These are phyloP conservation scores for Mus minutoides DNA, from an alignment of 2,797 vertebrate species.

Conservation along the genomic window DNA sequence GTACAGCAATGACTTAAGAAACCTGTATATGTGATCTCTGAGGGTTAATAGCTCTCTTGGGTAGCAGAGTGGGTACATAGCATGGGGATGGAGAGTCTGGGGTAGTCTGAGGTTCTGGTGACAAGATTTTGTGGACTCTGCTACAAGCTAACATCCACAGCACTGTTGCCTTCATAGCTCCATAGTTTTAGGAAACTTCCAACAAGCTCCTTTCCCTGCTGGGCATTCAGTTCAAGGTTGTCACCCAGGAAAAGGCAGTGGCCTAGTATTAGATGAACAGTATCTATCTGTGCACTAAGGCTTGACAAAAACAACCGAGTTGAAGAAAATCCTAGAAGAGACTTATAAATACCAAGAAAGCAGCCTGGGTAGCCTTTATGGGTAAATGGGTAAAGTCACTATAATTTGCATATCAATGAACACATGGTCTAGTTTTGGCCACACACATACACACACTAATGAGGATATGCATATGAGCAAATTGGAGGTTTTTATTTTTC, in stretches of 20 bases:
- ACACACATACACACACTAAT: background rate
- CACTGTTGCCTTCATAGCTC: background rate
- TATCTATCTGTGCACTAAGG: background rate
- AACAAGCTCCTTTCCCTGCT: background rate
- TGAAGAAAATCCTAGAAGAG: background rate
- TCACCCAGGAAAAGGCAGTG: background rate
- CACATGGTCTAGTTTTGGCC: conserved; percentile 33
- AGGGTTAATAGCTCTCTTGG: background rate
- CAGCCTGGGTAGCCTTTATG: background rate
- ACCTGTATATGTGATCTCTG: background rate
- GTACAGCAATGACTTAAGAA: background rate
- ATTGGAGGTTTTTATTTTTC: conserved; percentile 25
- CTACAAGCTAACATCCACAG: background rate
- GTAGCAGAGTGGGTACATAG: background rate
- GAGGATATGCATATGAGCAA: background rate
- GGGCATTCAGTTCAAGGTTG: background rate
- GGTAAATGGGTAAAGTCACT: conserved; percentile 1
- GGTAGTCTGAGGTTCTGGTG: background rate
- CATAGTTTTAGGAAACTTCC: background rate
- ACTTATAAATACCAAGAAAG: background rate
- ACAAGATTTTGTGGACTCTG: background rate
- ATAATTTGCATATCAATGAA: conserved; percentile 53
- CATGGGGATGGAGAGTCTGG: background rate
- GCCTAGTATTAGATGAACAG: background rate
- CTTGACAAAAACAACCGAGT: background rate